Conservation (phyloP, 2,797 vertebrate genomes). For the Melanogrammus aeglefinus region DNA sequence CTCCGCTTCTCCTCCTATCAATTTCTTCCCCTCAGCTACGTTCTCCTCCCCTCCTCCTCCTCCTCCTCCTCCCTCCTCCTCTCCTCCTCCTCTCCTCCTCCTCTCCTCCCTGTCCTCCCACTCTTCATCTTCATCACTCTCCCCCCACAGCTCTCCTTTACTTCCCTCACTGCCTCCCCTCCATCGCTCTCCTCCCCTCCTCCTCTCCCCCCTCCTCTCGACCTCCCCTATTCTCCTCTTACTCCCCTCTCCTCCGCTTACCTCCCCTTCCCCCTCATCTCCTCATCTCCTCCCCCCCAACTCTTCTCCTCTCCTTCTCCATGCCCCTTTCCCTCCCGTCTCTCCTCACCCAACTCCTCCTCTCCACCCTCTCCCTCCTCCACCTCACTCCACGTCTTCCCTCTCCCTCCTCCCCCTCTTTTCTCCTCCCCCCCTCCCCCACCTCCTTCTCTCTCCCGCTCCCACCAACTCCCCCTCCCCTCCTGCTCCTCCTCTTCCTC, state of each 20-base stretch:
- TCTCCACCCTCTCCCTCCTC: constrained; percentile 19
- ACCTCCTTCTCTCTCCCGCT: constrained; percentile 15
- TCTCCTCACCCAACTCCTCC: constrained; percentile 24
- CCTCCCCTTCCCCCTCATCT: constrained; percentile 3
- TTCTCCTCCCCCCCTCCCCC: constrained; percentile 1
- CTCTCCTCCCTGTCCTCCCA: constrained; percentile 13
- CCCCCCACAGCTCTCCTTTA: background rate
- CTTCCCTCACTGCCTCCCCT: too few species aligned
- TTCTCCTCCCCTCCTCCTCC: constrained; percentile 18
- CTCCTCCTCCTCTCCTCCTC: constrained; percentile 18
- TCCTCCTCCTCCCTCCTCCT: constrained; percentile 8
- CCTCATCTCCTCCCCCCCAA: constrained; percentile 8
- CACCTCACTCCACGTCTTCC: constrained; percentile 14
- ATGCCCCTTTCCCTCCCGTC: constrained; percentile 34
- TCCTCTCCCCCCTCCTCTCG: too few species aligned
- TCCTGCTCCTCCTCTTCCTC: constrained; percentile 38
- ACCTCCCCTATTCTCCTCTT: too few species aligned
- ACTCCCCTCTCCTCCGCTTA: constrained; percentile 17
- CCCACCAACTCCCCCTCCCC: constrained; percentile 29
- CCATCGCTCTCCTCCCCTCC: too few species aligned
- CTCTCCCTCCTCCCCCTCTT: too few species aligned
- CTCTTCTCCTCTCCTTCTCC: constrained; percentile 26
- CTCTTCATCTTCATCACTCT: constrained; percentile 25
- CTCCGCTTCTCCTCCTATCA: constrained; percentile 14
- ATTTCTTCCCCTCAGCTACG: constrained; percentile 9